Evolutionary conservation across 2,888 invertebrate species (phyloP).

Genomic region (Seira musarum): DNA sequence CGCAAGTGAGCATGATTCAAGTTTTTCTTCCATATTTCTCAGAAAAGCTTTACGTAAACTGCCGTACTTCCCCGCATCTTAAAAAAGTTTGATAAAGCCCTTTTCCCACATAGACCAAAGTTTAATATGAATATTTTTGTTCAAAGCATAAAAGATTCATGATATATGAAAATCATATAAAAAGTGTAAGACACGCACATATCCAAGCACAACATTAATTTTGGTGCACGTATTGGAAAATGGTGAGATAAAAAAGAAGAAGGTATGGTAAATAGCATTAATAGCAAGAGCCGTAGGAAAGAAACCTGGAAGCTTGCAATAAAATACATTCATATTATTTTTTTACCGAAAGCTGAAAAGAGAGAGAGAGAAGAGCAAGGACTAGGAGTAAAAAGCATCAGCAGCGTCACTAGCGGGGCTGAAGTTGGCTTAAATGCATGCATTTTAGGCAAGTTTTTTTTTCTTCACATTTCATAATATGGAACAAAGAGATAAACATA

Average conservation of each 20-base stretch:
- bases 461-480: no score
- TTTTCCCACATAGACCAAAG: background rate
- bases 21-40: no score
- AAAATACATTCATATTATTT: no score
- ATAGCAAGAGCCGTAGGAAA: no score
- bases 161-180: conserved; percentile 37
- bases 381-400: conserved; percentile 11
- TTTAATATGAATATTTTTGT: background rate
- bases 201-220: background rate
- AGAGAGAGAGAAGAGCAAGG: background rate
- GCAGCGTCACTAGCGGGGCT: conserved; percentile 35
- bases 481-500: conserved; percentile 30
- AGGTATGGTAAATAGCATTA: no score
- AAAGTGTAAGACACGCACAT: conserved; percentile 8
- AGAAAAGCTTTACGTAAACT: conserved; percentile 46
- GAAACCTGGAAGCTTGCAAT: no score
- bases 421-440: conserved; percentile 13
- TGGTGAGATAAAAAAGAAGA: no score
- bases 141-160: conserved; percentile 31
- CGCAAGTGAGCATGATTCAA: conserved; percentile 39
- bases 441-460: background rate
- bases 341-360: no score
- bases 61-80: conserved; percentile 37
- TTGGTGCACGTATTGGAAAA: no score
- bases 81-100: background rate